Base-by-base conservation (phyloP, 2,797 vertebrate species). In the Macropodus opercularis region DNA sequence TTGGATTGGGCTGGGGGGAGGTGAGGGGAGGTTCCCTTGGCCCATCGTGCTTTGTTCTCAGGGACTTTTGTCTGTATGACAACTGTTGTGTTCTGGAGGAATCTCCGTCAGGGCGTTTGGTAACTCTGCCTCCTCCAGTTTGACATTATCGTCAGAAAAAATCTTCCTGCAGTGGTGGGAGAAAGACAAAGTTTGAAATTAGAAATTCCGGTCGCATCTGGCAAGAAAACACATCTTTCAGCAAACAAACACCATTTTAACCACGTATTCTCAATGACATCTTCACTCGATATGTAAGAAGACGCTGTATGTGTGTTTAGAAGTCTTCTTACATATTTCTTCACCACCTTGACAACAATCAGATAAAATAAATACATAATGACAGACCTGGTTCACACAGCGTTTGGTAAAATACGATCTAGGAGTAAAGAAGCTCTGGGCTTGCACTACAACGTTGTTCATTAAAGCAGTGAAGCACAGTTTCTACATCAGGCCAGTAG, bases 21-120 rank as follows among this genome's bases (percentile, higher is more conserved):
- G n/a, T n/a, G n/a, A n/a, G n/a, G n/a, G n/a, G n/a, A n/a, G 26
- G 67, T 84, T 78, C 47, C 72, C 57, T 41, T 52, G 51, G 47
- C 90, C 85, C 90, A 93, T 98, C 95, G 98, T 90, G 96, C 96
- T 95, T 95, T 96, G 91, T 94, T 96, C 85, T 95, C 94, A 0
- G 84, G 88, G 72, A 88, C 80, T 57, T 95, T 95, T 93, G 93
- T 95, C 88, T 96, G 95, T 90, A 91, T 92, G 91, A 95, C 88
- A n/a, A 79, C 94, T 94, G 27, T 94, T 97, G 88, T 94, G 94
- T 84, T 94, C 94, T 86, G 92, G 92, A 87, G 93, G 87, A 75
- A 92, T 93, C 88, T 94, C 94, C 42, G 91, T 90, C 31, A 92
- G 78, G 57, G 90, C 84, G 68, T 92, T 93, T 87, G 95, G 94